Conservation (phyloP, 2,113 vertebrate genomes). For the Scartelaos histophorus region DNA sequence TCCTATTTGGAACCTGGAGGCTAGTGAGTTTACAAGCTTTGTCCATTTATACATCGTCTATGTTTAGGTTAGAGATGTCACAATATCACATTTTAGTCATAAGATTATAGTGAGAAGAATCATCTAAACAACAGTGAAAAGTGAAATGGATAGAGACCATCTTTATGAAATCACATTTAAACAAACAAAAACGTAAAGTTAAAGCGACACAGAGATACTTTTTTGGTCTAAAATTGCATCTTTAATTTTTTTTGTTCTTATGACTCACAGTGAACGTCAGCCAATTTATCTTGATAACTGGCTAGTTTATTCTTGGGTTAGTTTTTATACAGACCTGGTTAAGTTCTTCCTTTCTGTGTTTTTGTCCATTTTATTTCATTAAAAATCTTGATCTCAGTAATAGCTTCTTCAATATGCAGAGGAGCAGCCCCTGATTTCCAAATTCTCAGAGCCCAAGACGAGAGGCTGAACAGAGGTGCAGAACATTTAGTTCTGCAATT, state of each 20-base stretch:
- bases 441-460: conserved; percentile 24
- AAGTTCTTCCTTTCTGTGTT: neutral
- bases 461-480: conserved; percentile 64
- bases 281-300: too few species aligned
- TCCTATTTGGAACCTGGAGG: too few species aligned
- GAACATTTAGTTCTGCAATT: conserved; percentile 59
- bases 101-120: too few species aligned
- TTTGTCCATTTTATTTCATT: neutral
- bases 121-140: too few species aligned
- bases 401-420: conserved; percentile 58
- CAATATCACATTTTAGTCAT: too few species aligned
- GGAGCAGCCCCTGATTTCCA: conserved; percentile 28
- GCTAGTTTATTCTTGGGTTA: neutral
- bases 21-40: too few species aligned
- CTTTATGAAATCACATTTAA: neutral
- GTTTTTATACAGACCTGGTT: neutral
- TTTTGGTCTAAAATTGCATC: too few species aligned
- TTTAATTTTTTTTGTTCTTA: too few species aligned
- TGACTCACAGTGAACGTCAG: neutral
- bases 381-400: conserved; percentile 47
- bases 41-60: too few species aligned
- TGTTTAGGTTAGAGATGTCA: too few species aligned
- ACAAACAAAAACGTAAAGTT: neutral
- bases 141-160: neutral
- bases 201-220: too few species aligned